These are phyloP conservation scores for Protaetia brevitarsis DNA, from an alignment of 1,140 invertebrate species.

Conservation along the genomic window DNA sequence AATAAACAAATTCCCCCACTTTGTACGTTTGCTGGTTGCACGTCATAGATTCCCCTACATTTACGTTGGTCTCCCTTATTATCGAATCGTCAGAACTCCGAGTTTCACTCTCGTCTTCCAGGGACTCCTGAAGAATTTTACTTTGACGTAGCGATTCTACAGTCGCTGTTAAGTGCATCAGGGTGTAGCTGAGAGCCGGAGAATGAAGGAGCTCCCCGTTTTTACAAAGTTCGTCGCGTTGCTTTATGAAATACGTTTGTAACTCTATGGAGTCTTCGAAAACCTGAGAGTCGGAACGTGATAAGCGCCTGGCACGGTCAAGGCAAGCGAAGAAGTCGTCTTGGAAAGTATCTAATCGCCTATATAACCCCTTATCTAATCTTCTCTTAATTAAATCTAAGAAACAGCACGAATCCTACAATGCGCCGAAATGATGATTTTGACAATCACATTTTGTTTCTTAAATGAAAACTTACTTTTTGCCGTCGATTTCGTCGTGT, in stretches of 20 bases:
- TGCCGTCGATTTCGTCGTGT: constrained; percentile 74
- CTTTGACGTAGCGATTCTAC: constrained; percentile 74
- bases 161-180: constrained; percentile 67
- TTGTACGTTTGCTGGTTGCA: constrained; percentile 72
- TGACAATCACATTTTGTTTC: background rate
- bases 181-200: constrained; percentile 76
- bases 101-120: constrained; percentile 71
- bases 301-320: constrained; percentile 81
- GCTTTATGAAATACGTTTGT: constrained; percentile 87
- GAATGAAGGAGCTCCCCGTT: constrained; percentile 79
- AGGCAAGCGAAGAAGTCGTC: constrained; percentile 94
- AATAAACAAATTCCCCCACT: constrained; percentile 89
- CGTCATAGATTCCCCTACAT: constrained; percentile 56
- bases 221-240: constrained; percentile 70
- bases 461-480: constrained; percentile 53
- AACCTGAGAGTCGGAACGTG: constrained; percentile 90
- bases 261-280: constrained; percentile 92
- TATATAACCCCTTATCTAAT: constrained; percentile 84
- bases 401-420: constrained; percentile 72
- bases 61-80: constrained; percentile 37
- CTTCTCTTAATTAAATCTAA: constrained; percentile 82
- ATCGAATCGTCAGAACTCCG: constrained; percentile 47
- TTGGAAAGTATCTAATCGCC: constrained; percentile 91
- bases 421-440: background rate
- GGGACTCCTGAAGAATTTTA: constrained; percentile 71